Percentiles rank a stretch among this genome's conserved stretches.
Conservation (phyloP, 2,888 invertebrate species). For the Rotaria socialis region DNA sequence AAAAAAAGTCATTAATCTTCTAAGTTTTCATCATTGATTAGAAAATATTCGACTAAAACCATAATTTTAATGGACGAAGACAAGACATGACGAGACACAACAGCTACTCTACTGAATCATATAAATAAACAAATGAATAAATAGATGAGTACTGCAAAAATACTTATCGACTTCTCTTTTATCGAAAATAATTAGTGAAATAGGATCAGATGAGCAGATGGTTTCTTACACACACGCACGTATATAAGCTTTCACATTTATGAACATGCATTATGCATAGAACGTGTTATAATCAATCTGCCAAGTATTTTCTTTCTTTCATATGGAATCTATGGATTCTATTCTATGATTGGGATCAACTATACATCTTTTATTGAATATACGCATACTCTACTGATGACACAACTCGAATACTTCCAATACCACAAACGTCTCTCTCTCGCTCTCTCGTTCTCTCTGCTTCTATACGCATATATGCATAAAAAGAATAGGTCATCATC, state of each 20-base stretch:
- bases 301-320: neutral
- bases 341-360: neutral
- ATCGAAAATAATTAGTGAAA: neutral
- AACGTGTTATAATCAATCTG: neutral
- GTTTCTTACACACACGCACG: neutral
- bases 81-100: neutral
- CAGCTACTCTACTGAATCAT: neutral
- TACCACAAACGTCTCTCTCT: neutral
- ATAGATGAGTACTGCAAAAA: neutral
- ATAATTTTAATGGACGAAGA: neutral
- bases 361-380: neutral
- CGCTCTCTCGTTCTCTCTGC: neutral
- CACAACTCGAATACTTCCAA: neutral
- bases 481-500: neutral
- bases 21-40: neutral
- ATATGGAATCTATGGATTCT: neutral
- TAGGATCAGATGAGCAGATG: neutral
- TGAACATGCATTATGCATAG: neutral
- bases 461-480: neutral
- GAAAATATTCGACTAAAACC: neutral
- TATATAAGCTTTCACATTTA: slow-evolving; percentile 2
- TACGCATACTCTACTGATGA: neutral
- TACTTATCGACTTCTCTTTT: neutral
- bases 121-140: neutral
- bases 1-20: neutral